Percentiles rank a stretch among this genome's conserved stretches.
phyloP scores from a whole-genome alignment of 92 coral and sea anemone species.

The Palythoa grandiflora region DNA sequence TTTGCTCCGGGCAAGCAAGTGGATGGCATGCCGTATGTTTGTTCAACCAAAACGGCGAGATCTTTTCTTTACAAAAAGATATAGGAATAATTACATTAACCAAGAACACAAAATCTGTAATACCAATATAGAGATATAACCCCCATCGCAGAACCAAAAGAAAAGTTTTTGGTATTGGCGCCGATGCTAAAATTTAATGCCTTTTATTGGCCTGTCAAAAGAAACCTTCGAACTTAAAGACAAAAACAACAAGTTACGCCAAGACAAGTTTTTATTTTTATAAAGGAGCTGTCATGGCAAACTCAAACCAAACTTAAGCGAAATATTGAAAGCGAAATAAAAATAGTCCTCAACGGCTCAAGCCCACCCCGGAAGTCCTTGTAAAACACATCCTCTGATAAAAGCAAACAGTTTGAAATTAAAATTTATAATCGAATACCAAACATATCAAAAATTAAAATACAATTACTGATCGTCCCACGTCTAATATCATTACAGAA shows the following conservation, averaged over 20 bases:
- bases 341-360: background rate
- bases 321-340: background rate
- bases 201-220: background rate
- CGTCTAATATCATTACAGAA: background rate
- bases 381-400: background rate
- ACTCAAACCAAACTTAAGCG: background rate
- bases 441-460: background rate
- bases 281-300: background rate
- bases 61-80: background rate
- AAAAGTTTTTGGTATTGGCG: background rate
- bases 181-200: background rate
- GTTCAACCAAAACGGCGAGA: background rate
- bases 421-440: background rate
- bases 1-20: no score
- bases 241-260: background rate
- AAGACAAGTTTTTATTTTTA: background rate
- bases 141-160: background rate
- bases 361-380: slow-evolving; percentile 23
- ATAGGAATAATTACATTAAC: background rate
- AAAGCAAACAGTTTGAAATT: slow-evolving; percentile 8
- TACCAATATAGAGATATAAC: background rate
- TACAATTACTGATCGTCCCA: background rate
- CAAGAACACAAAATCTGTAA: background rate
- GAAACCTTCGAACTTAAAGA: background rate
- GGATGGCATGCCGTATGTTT: background rate